Base-by-base conservation (phyloP, 2,113 vertebrate genomes). In the Nothoprocta pentlandii region DNA sequence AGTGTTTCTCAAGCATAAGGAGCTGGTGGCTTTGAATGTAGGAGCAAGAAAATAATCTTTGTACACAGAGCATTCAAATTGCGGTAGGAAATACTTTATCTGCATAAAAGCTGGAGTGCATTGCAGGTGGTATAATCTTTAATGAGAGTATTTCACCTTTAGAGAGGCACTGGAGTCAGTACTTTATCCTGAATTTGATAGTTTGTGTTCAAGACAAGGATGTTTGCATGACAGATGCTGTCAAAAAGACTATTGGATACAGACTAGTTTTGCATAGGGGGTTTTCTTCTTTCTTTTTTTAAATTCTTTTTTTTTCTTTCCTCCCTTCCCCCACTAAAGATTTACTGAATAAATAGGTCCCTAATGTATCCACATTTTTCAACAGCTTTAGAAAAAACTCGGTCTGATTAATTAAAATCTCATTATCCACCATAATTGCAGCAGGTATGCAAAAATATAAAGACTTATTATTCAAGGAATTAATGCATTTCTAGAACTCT, bases 371-470 rank as follows among this genome's bases (percentile, higher is more conserved):
- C 53, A 19, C 36, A 2, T 87, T 95, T 80, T 95, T 90, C 83
- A 95, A 77, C 36, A 87, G 67, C 67, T 66, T 87, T 94, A 87
- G 96, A 69, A 85, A 56, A 88, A 94, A 91, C 85, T 95, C 83
- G 53, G 58, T 87, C 96, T 97, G 96, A 96, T 98, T 97, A 98
- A 98, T 97, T 97, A 98, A 98, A 97, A 96, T 93, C 93, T 97
- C 96, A 97, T 98, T 97, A 97, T 96, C 95, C 94, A 88, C 96
- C 79, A 91, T 97, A 97, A 97, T 96, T 97, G 96, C 85, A 95
- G 89, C 73, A 96, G 85, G 92, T 90, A 80, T 54, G 20, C 61
- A 87, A 95, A 97, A 94, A 89, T 90, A 49, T 53, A 67, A 85
- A 93, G 81, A 89, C 76, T 94, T 97, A 95, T 96, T 97, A 97